These are phyloP conservation scores for Microctenopoma steveboyesi DNA, from an alignment of 2,797 vertebrate species.

Conservation along the genomic window DNA sequence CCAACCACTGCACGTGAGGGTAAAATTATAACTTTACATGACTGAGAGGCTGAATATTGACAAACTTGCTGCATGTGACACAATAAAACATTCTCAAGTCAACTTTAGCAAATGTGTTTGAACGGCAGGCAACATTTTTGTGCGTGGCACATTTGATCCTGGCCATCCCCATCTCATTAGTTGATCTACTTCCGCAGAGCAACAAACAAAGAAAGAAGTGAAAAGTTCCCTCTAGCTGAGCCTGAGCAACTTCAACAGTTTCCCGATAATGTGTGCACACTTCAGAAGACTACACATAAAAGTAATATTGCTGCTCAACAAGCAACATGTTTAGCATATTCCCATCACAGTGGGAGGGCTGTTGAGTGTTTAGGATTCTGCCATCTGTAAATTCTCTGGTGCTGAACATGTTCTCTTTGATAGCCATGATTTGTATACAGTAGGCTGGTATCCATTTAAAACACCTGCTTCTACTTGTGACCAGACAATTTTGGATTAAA, in stretches of 20 bases:
- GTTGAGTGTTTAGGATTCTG: constrained; percentile 52
- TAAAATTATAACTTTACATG: constrained; percentile 14
- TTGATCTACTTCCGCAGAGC: constrained; percentile 31
- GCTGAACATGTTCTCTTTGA: constrained; percentile 58
- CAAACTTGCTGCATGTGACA: neutral
- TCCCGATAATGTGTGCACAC: constrained; percentile 42
- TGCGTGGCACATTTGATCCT: constrained; percentile 35
- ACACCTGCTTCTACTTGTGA: constrained; percentile 1
- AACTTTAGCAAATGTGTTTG: constrained; percentile 9
- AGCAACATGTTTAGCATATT: constrained; percentile 59
- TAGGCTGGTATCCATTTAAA: constrained; percentile 39
- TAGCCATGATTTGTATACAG: constrained; percentile 52
- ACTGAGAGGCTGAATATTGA: constrained; percentile 21
- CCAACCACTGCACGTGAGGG: constrained; percentile 7
- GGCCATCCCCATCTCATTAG: constrained; percentile 37
- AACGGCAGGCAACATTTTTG: constrained; percentile 10
- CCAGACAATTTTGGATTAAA: constrained; percentile 19
- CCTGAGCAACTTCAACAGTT: constrained; percentile 35
- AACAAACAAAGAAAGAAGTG: constrained; percentile 10
- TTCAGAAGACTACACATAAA: constrained; percentile 61
- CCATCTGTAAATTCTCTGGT: constrained; percentile 57
- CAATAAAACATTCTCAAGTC: constrained; percentile 15
- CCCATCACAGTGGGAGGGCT: constrained; percentile 45
- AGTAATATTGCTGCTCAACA: constrained; percentile 34
- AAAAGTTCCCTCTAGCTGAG: constrained; percentile 16